Conservation (phyloP, 2,888 invertebrate species). For the Thecophora atra region DNA sequence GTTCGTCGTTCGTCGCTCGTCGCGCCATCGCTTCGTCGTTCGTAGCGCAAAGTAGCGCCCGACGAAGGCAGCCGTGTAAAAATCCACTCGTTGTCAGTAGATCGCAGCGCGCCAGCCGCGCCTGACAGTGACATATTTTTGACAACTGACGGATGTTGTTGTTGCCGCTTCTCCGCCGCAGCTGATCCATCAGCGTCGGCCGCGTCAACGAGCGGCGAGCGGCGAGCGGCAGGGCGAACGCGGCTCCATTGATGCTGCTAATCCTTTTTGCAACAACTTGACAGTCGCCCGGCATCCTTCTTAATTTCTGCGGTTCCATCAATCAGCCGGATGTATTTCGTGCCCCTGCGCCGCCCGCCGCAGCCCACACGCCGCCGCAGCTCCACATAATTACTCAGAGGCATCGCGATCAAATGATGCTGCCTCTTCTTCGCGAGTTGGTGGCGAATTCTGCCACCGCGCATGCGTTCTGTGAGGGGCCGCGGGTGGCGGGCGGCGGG, state of each 20-base stretch:
- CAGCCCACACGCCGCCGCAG: conserved; percentile 30
- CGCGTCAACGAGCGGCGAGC: conserved; percentile 54
- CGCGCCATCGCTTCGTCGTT: neutral
- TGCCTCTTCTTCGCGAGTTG: conserved; percentile 43
- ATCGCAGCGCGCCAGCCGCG: conserved; percentile 50
- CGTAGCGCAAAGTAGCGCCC: conserved; percentile 8
- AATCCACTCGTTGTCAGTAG: conserved; percentile 8
- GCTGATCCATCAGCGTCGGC: conserved; percentile 58
- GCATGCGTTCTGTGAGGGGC: conserved; percentile 34
- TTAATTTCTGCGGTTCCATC: conserved; percentile 65
- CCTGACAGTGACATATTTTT: conserved; percentile 64
- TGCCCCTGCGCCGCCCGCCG: neutral
- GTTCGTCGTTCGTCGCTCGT: conserved; percentile 14
- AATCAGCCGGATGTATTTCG: conserved; percentile 56
- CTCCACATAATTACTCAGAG: conserved; percentile 33
- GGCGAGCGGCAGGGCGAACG: conserved; percentile 37
- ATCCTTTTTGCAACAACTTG: conserved; percentile 64
- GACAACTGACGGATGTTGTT: conserved; percentile 61
- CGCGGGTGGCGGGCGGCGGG: neutral
- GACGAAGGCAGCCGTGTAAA: conserved; percentile 18
- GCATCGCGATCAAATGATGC: conserved; percentile 47
- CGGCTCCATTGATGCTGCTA: conserved; percentile 62
- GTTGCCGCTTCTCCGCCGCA: conserved; percentile 8
- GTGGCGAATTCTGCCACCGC: conserved; percentile 47
- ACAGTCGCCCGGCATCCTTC: conserved; percentile 64